Base-by-base conservation (phyloP, 2,888 invertebrate genomes). In the Xylota sylvarum region DNA sequence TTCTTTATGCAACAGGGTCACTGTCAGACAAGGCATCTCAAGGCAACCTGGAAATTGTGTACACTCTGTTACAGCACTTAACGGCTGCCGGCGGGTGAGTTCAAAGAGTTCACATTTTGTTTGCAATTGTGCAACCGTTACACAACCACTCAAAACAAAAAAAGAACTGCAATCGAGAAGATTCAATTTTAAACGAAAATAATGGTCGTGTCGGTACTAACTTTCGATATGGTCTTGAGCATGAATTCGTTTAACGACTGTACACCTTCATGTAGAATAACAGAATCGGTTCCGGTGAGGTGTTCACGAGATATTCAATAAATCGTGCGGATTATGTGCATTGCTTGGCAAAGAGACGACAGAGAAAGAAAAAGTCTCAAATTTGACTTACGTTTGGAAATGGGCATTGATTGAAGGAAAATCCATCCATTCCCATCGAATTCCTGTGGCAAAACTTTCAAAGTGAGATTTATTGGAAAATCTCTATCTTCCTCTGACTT, bases 291-390 rank as follows among this genome's bases (percentile, higher is more conserved):
- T 35, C 9, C 35, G 35, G 9, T 35, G 35, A 19, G 32, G 17
- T 2, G 23, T 14, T 58, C 12, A 7, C n/a, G 35, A 35, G 35
- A 37, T 23, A 56, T 14, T 67, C 56, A 56, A 76, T 67, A 67
- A 56, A 67, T 64, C 35, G 12, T 48, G 17, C 37, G 48, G 37
- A 58, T 67, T 46, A 50, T 46, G 35, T 7, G 35, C 2, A 72
- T 58, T 48, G 56, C 50, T 58, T 27, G 35, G 17, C 48, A 65
- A 76, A 37, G 23, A 76, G 23, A 43, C 17, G 19, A 9, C 5
- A 35, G 32, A 32, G 6, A 19, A 43, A 6, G 4, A 9, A n/a
- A 58, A 76, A 46, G 32, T 30, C 48, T 56, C 5, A 14, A 65
- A 14, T 73, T 46, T 5, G 32, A 30, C 5, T 64, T 37, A 14